These are phyloP conservation scores for Acanthosepion pharaonis DNA, from an alignment of 2,888 invertebrate genomes.

Conservation along the genomic window DNA sequence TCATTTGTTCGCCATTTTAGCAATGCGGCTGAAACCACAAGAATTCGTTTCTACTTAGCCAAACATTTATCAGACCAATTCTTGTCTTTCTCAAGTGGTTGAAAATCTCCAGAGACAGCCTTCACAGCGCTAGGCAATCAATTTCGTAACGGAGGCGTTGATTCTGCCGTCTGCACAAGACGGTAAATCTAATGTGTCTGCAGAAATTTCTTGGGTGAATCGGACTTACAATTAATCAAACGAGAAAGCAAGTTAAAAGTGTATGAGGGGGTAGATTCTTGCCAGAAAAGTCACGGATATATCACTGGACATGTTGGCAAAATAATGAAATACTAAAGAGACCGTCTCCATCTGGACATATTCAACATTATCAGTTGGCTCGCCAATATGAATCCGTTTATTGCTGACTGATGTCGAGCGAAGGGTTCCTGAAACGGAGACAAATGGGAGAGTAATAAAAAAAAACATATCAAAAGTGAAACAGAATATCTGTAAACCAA, in stretches of 20 bases:
- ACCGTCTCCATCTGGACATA: slow-evolving; percentile 33
- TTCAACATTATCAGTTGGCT: not conserved
- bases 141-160: not conserved
- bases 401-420: not conserved
- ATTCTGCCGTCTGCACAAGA: not conserved
- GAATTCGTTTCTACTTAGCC: not conserved
- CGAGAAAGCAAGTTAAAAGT: not conserved
- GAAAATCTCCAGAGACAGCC: slow-evolving; percentile 2
- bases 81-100: not conserved
- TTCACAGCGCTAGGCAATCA: not conserved
- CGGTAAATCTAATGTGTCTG: not conserved
- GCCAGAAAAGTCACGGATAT: not conserved
- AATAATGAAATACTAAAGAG: slow-evolving; percentile 33
- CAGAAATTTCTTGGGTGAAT: not conserved
- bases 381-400: not conserved
- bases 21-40: not conserved
- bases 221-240: slow-evolving; percentile 5
- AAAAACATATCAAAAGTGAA: not conserved
- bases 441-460: not conserved
- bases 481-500: not conserved
- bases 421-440: not conserved
- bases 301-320: not conserved
- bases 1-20: not conserved
- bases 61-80: not conserved
- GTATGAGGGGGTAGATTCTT: not conserved